A percentile compares a stretch with the other conserved stretches of the same genome.
These are phyloP conservation scores for Talpa occidentalis DNA, from an alignment of 2,113 vertebrate species.

Conservation along the genomic window DNA sequence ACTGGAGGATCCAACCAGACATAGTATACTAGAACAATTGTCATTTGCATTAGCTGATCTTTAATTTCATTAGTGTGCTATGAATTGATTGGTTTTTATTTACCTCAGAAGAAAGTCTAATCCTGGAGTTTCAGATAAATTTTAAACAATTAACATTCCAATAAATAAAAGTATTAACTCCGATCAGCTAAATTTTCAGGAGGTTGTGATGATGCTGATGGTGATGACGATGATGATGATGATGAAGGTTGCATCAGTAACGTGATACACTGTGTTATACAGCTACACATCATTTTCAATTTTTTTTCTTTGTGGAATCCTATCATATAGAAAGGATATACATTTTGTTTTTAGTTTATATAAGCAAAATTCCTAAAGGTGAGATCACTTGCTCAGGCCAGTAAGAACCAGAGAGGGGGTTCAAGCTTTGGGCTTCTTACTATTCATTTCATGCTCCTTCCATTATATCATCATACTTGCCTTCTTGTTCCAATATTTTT, in stretches of 20 bases:
- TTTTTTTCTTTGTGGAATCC: not conserved
- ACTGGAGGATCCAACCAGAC: not conserved
- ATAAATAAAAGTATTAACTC: not conserved
- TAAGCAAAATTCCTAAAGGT: not conserved
- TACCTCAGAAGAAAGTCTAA: not conserved
- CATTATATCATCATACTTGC: not conserved
- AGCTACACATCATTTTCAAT: not conserved
- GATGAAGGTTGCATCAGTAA: not conserved
- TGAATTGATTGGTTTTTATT: conserved; percentile 33
- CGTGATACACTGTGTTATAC: no score
- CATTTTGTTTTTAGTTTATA: not conserved
- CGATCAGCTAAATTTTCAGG: not conserved
- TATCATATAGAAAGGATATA: not conserved
- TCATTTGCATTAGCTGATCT: not conserved
- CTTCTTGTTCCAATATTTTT: not conserved
- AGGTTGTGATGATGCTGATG: not conserved
- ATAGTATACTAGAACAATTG: not conserved
- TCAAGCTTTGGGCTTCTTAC: not conserved
- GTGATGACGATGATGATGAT: not conserved
- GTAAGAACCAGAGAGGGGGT: not conserved
- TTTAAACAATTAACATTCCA: not conserved
- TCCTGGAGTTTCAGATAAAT: not conserved
- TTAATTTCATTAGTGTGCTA: conserved; percentile 28
- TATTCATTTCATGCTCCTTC: not conserved
- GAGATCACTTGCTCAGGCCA: not conserved